Evolutionary conservation across 92 coral and sea anemone genomes (phyloP), one percentile per base, ranked within the genome.

Genomic region (Scolanthus callimorphus): DNA sequence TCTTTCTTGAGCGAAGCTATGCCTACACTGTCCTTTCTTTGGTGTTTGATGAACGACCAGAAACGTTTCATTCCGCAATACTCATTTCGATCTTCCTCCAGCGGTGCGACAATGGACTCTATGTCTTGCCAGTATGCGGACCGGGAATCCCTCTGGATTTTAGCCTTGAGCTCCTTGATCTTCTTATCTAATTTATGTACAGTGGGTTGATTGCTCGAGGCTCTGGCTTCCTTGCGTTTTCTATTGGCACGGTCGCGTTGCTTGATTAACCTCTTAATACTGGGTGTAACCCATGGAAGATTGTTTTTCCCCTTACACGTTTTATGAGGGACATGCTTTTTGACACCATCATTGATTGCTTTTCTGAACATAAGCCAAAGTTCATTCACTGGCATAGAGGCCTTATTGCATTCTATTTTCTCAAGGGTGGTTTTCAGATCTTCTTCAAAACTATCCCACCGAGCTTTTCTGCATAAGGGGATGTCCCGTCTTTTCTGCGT

Each of bases 401-500:
- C 59, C 29, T 63, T 37, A 25, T 76, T 43, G n/a, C n/a, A n/a
- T n/a, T n/a, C n/a, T n/a, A n/a, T n/a, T 11, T 47, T 34, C 30
- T 17, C 45, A 19, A 20, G 17, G 20, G 69, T 65, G 38, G 67
- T 28, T 28, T 65, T 28, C 6, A 73, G 48, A 3, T 73, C 81
- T 19, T 51, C 31, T 15, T 65, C 62, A 49, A 73, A 59, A 55
- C 53, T 60, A 19, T 73, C 63, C 76, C 86, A 80, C 28, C 49
- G 13, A 27, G 81, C 81, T 24, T 73, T 65, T 41, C 67, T 73
- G 26, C 67, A 80, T 4, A 60, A 48, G 0, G 86, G 81, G 31
- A 79, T 72, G 50, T 72, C 27, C 22, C 75, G 53, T 11, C 58
- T 74, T 28, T 3, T 55, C 68, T 62, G 82, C 19, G 11, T n/a